Percentiles rank a stretch among this genome's conserved stretches.
These are phyloP conservation scores for Crotalus viridis DNA, from an alignment of 2,113 vertebrate genomes.

Conservation along the genomic window DNA sequence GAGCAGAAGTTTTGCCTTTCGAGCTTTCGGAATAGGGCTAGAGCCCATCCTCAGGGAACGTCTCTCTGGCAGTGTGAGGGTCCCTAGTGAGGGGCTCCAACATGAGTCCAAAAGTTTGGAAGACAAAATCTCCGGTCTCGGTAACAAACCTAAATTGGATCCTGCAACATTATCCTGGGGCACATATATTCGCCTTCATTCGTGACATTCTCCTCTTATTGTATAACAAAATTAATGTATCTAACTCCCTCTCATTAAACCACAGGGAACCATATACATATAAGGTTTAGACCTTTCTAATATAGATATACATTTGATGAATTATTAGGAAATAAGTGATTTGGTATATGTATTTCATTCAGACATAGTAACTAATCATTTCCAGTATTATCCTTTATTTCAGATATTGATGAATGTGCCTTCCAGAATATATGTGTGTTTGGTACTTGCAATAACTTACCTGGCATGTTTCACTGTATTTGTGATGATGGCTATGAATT, in stretches of 20 bases:
- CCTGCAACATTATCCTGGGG: background rate
- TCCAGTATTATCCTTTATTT: conserved; percentile 31
- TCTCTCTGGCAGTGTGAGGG: background rate
- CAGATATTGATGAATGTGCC: conserved; percentile 83
- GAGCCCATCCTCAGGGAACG: background rate
- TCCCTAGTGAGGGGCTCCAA: background rate
- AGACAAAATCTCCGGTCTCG: background rate
- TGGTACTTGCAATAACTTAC: conserved; percentile 83
- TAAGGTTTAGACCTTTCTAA: background rate
- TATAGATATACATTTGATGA: background rate
- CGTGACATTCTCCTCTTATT: background rate
- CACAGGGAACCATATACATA: background rate
- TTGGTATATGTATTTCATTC: background rate
- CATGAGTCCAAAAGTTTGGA: background rate
- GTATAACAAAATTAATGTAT: background rate
- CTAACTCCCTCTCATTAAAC: background rate
- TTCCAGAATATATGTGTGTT: conserved; percentile 84
- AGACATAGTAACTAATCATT: background rate
- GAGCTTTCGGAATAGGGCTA: background rate
- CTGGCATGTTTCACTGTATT: conserved; percentile 82
- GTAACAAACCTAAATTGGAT: background rate
- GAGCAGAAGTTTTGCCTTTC: background rate
- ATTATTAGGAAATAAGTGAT: background rate
- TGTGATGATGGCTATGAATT: conserved; percentile 85
- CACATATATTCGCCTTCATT: background rate